These are phyloP conservation scores for Hololepta plana DNA, from an alignment of 2,888 invertebrate species.

Conservation along the genomic window DNA sequence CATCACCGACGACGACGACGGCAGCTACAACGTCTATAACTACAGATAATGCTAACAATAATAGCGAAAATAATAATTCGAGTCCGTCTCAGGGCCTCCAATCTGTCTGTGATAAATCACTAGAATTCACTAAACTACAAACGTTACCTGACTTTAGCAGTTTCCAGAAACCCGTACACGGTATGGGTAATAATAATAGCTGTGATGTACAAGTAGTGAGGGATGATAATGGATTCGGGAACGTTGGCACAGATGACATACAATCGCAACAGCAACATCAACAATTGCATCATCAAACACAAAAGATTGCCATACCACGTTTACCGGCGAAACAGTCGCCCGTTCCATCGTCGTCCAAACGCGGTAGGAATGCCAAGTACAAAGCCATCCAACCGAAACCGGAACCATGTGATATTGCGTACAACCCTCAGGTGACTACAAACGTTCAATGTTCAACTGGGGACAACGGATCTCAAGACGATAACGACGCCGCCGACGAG, in stretches of 20 bases:
- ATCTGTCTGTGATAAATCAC: conserved; percentile 26
- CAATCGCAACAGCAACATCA: conserved; percentile 3
- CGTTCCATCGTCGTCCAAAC: conserved; percentile 11
- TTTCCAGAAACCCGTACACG: conserved; percentile 22
- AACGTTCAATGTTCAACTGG: conserved; percentile 11
- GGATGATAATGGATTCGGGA: no score
- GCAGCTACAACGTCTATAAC: conserved; percentile 26
- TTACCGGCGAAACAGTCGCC: no score
- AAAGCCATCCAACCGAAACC: conserved; percentile 33
- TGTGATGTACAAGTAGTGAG: no score
- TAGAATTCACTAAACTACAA: conserved; percentile 21
- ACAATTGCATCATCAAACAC: no score
- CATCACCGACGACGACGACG: conserved; percentile 9
- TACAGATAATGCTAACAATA: conserved; percentile 24
- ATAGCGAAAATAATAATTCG: conserved; percentile 7
- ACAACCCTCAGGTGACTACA: conserved; percentile 23
- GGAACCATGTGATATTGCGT: conserved; percentile 26
- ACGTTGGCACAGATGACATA: no score
- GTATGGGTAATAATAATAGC: no score
- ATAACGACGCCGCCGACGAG: conserved; percentile 9
- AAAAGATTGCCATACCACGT: conserved; percentile 22
- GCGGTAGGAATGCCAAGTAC: conserved; percentile 24
- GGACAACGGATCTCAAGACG: conserved; percentile 24
- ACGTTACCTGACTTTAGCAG: conserved; percentile 29
- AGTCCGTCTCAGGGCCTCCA: conserved; percentile 22